Evolutionary conservation across 2,888 invertebrate species (phyloP).

Genomic region (Lordiphosa andalusiaca): DNA sequence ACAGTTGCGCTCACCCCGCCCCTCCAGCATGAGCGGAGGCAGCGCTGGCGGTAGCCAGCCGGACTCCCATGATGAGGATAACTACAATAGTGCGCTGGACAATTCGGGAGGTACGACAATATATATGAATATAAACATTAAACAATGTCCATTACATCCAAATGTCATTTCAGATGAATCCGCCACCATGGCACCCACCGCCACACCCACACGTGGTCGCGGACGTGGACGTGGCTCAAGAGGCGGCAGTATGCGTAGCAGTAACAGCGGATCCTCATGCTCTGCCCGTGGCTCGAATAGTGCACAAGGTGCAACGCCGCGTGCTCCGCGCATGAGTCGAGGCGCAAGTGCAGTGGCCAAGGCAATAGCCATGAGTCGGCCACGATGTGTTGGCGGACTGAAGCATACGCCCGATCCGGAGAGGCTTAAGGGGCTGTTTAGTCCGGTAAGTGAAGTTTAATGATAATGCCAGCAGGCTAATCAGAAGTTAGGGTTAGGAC

Average conservation of each 20-base stretch:
- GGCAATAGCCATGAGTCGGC: constrained; percentile 73
- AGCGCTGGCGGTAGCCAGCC: constrained; percentile 47
- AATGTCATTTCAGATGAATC: constrained; percentile 43
- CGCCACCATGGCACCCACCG: constrained; percentile 11
- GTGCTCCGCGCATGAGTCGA: constrained; percentile 75
- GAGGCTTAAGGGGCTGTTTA: constrained; percentile 76
- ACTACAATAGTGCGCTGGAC: constrained; percentile 59
- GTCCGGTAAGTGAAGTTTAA: constrained; percentile 73
- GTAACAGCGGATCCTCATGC: constrained; percentile 26
- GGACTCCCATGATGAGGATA: constrained; percentile 67
- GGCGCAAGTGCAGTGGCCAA: constrained; percentile 78
- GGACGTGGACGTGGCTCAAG: constrained; percentile 68
- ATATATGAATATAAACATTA: neutral
- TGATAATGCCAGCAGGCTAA: too few relatives aligned
- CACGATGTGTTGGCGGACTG: constrained; percentile 78
- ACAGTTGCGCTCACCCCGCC: constrained; percentile 61
- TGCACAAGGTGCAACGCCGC: constrained; percentile 18
- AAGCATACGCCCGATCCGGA: constrained; percentile 79
- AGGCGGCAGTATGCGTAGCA: constrained; percentile 36
- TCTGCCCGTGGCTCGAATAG: constrained; percentile 49
- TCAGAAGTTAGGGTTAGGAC: too few relatives aligned
- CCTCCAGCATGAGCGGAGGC: constrained; percentile 44
- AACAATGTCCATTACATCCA: neutral
- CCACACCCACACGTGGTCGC: constrained; percentile 56
- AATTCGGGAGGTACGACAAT: constrained; percentile 66